Evolutionary conservation across 2,888 invertebrate genomes (phyloP), one percentile per base, ranked within the genome.

Genomic region (Alentia gelatinosa): DNA sequence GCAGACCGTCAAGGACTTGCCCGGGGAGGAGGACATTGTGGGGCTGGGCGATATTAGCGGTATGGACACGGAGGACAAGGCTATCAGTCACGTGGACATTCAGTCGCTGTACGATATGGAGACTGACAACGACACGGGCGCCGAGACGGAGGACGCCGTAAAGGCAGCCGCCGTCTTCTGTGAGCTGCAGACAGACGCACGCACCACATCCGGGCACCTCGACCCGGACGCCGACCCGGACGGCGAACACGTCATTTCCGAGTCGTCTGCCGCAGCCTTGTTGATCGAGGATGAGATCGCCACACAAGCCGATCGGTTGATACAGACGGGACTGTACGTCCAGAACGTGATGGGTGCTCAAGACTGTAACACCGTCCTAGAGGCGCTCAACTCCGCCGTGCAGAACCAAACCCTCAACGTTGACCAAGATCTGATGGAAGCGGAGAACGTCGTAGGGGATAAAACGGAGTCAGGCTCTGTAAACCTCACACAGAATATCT

Each of bases 101-200:
- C 47, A 86, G 35, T 33, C 42, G 1, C 33, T 86, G 42, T 86
- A 86, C n/a, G 86, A 42, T 7, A 86, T 86, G 86, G 86, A 86
- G 9, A 86, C 86, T 40, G 86, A 86, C n/a, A 86, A 86, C 47
- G 86, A 86, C 9, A 42, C 86, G 15, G 86, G 4, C 1, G 33
- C 47, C 1, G 86, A 86, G 30, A 42, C 30, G 1, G 86, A 86
- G 4, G 50, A 42, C 4, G 79, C 19, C 19, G 37, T n/a, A 1
- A 19, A 35, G 1, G 39, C 35, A 19, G 79, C 79, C 4, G 39
- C 37, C 19, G 79, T 79, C 5, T 79, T 79, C 1, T 0, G 39
- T 35, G 79, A 12, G 12, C 35, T 79, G 35, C 37, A 79, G 26
- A n/a, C 35, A 4, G n/a, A 35, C 26, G 9, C 39, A 4, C 3